These are phyloP conservation scores for Limnephilus rhombicus DNA, from an alignment of 2,888 invertebrate species.

Conservation along the genomic window DNA sequence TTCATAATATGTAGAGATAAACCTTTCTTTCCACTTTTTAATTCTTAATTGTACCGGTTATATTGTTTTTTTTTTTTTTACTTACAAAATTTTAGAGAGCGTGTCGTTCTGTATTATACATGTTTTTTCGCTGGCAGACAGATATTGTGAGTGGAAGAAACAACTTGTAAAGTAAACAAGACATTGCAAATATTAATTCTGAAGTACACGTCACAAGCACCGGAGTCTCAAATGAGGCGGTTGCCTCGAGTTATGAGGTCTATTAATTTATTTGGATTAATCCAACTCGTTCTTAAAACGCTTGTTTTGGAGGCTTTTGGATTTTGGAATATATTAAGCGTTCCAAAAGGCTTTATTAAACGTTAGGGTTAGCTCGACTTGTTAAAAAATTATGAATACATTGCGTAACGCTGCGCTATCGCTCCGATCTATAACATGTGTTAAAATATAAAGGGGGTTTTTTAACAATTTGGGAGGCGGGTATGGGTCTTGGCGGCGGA, in stretches of 20 bases:
- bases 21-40: neutral
- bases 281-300: neutral
- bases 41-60: neutral
- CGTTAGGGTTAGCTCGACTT: constrained; percentile 8
- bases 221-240: neutral
- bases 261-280: constrained; percentile 38
- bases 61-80: too few relatives aligned
- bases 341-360: constrained; percentile 7
- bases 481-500: too few relatives aligned
- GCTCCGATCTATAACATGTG: neutral
- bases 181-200: neutral
- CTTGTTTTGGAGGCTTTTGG: neutral
- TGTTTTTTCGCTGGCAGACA: neutral
- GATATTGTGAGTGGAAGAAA: neutral
- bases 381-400: constrained; percentile 26
- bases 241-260: constrained; percentile 31
- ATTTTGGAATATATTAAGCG: neutral
- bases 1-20: too few relatives aligned
- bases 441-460: too few relatives aligned
- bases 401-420: neutral
- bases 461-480: too few relatives aligned
- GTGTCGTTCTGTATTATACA: neutral
- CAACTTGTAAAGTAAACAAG: constrained; percentile 18
- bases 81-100: too few relatives aligned
- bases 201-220: constrained; percentile 22